A percentile compares a stretch with the other conserved stretches of the same genome.
Conservation (phyloP, 1,140 invertebrate genomes). For the Drepana arcuata region DNA sequence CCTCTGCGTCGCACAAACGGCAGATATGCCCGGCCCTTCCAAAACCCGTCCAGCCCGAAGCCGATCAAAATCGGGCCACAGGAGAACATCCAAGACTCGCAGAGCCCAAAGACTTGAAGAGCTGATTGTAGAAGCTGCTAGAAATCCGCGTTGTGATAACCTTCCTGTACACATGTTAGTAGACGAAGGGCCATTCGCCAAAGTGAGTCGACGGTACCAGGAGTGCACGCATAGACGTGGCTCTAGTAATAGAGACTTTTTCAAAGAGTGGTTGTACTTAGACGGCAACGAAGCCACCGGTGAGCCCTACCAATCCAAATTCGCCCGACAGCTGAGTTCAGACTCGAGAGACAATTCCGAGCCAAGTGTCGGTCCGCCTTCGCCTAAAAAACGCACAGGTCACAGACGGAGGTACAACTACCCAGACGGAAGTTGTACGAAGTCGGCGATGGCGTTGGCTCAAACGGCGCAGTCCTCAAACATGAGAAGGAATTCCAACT, state of each 20-base stretch:
- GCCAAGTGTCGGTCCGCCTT: constrained; percentile 61
- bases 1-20: constrained; percentile 40
- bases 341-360: constrained; percentile 70
- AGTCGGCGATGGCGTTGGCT: constrained; percentile 60
- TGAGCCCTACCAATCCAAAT: constrained; percentile 62
- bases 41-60: constrained; percentile 46
- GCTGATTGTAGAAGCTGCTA: constrained; percentile 45
- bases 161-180: constrained; percentile 48
- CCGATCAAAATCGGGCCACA: constrained; percentile 42
- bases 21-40: constrained; percentile 34
- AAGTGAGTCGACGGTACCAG: constrained; percentile 52
- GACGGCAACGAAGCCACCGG: constrained; percentile 46
- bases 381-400: constrained; percentile 52
- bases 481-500: constrained; percentile 74
- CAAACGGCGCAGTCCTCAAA: constrained; percentile 50
- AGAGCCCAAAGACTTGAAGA: constrained; percentile 55
- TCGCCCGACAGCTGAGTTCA: constrained; percentile 58
- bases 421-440: constrained; percentile 62
- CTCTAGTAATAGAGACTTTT: constrained; percentile 50
- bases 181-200: constrained; percentile 54
- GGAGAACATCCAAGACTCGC: constrained; percentile 39
- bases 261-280: constrained; percentile 61
- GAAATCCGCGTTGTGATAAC: constrained; percentile 37
- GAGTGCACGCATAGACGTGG: constrained; percentile 48
- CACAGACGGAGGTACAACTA: constrained; percentile 58